Base-by-base conservation (phyloP, 2,888 invertebrate species). In the Silvanus unidentatus region DNA sequence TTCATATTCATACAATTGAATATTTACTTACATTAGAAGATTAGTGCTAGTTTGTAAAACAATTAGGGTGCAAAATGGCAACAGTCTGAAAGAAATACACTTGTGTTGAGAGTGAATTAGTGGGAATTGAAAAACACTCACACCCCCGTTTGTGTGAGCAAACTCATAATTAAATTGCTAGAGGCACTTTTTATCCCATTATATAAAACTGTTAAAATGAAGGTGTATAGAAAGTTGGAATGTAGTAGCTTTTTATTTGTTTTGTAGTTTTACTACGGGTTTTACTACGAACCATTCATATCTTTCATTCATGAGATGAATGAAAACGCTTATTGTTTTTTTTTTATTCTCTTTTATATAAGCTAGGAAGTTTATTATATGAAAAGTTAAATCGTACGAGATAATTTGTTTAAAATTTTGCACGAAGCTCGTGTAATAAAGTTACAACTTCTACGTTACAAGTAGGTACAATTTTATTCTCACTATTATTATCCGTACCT, bases 251-350 rank as follows among this genome's bases (percentile, higher is more conserved):
- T 70, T 70, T 70, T 70, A 70, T 70, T 70, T 70, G 69, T 67
- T 69, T 69, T 70, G 69, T 69, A 69, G 70, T 69, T 70, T 70
- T 69, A 70, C 70, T 70, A 69, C 69, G 68, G n/a, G 53, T 58
- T 42, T 63, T 66, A 67, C 68, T 68, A 66, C 69, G 64, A 59
- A 52, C 60, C 69, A 69, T 70, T 69, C 69, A 69, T 68, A 64
- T 64, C 62, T 62, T 60, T 62, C 68, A 66, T 68, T 68, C 68
- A 68, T 62, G 47, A 37, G 37, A 9, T 13, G 32, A 22, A 22
- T 32, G n/a, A 37, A 39, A 34, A 37, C 32, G 47, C 40, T 47
- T 47, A 45, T 50, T 52, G 52, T 52, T 52, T 50, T 52, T 50
- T 52, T 15, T 15, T 37, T 16, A 4, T 15, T 32, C 12, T 22